Percentiles rank a stretch among this genome's conserved stretches.
Conservation (phyloP, 53 echinoderm and acorn worm genomes). For the Luidia sarsii region DNA sequence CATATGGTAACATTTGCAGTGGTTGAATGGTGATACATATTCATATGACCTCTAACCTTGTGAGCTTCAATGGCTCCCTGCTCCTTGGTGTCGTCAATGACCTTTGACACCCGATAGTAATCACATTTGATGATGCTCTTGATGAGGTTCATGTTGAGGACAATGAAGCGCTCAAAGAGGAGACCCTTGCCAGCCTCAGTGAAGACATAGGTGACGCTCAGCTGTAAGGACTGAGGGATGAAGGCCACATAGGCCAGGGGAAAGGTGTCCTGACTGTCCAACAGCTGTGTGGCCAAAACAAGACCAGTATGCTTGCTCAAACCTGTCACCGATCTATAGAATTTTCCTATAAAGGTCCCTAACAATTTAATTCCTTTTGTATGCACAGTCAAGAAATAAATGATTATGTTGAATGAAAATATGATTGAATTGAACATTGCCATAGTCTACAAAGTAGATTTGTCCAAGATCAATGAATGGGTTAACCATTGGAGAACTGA, state of each 20-base stretch:
- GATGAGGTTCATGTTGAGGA: slow-evolving; percentile 93
- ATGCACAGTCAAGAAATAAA: too few species aligned
- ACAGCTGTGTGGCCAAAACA: slow-evolving; percentile 55
- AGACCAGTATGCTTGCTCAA: too few species aligned
- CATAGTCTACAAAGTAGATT: too few species aligned
- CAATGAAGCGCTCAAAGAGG: slow-evolving; percentile 88
- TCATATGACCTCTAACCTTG: slow-evolving; percentile 61
- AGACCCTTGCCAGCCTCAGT: slow-evolving; percentile 73
- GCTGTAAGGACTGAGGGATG: slow-evolving; percentile 77
- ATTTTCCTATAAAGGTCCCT: too few species aligned
- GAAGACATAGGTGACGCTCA: slow-evolving; percentile 83
- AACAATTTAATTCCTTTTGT: too few species aligned
- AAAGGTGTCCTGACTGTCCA: slow-evolving; percentile 80
- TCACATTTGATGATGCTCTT: slow-evolving; percentile 89
- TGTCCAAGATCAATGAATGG: too few species aligned
- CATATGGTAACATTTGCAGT: too few species aligned
- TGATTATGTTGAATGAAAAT: too few species aligned
- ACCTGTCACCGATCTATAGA: too few species aligned
- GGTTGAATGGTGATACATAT: too few species aligned
- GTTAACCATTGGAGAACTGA: too few species aligned
- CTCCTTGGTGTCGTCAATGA: slow-evolving; percentile 74
- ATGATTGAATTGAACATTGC: too few species aligned
- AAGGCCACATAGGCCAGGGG: slow-evolving; percentile 83
- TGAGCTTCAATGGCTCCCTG: slow-evolving; percentile 72
- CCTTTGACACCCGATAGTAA: slow-evolving; percentile 71